phyloP scores from a whole-genome alignment of 2,797 vertebrate species.

The Cottoperca gobio region DNA sequence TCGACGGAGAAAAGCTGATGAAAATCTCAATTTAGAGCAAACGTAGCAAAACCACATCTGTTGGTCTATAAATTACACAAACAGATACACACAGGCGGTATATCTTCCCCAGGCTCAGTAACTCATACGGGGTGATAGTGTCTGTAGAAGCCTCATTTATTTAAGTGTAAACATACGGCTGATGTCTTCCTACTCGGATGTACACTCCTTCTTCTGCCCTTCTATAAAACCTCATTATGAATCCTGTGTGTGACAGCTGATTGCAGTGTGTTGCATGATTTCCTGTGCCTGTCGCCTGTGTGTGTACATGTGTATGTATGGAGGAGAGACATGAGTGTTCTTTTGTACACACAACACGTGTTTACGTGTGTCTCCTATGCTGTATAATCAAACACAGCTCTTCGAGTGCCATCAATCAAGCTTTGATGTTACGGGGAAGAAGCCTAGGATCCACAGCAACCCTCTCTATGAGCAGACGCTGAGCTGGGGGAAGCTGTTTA shows the following conservation, averaged over 20 bases:
- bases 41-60: constrained; percentile 31
- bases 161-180: constrained; percentile 42
- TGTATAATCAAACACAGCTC: constrained; percentile 67
- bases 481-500: constrained; percentile 16
- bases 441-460: constrained; percentile 24
- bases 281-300: constrained; percentile 11
- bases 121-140: constrained; percentile 15
- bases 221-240: constrained; percentile 18
- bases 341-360: constrained; percentile 27
- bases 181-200: not conserved
- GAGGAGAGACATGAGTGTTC: constrained; percentile 27
- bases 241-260: constrained; percentile 29
- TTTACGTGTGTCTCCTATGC: constrained; percentile 53
- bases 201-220: not conserved
- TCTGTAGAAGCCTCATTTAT: constrained; percentile 26
- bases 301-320: constrained; percentile 27
- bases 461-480: not conserved
- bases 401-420: constrained; percentile 67
- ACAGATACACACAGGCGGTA: constrained; percentile 18
- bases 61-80: constrained; percentile 33
- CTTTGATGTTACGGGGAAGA: constrained; percentile 57
- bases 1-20: constrained; percentile 30
- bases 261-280: constrained; percentile 51
- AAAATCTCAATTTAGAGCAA: constrained; percentile 53
- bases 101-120: constrained; percentile 11